Evolutionary conservation across 2,888 invertebrate species (phyloP), one percentile per base, ranked within the genome.

Genomic region (Ceriagrion tenellum): DNA sequence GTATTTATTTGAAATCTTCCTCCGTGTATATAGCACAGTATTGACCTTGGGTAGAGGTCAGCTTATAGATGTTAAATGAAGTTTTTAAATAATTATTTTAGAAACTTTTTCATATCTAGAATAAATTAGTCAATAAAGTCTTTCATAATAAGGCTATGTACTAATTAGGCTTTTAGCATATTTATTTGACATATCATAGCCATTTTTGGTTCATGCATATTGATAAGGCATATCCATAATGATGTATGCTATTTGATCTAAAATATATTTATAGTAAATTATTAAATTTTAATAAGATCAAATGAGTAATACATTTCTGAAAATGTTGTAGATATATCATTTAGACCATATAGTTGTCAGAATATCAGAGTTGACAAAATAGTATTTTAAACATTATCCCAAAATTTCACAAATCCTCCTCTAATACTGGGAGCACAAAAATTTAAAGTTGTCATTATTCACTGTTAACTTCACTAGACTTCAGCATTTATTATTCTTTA

Each of bases 131-230:
- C 95, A 88, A 69, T 89, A 95, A 95, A 89, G 88, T 95, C 88
- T 95, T 95, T 89, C 95, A 95, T 88, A 95, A 89, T 88, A 88
- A 95, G 95, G 95, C 95, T 95, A 95, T 89, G 95, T 95, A 95
- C 88, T 81, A 95, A 69, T 95, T 95, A 95, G 88, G 88, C 93
- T 93, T 93, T 93, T 93, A 93, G 93, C 63, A 69, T 93, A 93
- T 93, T 93, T 93, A 93, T 93, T 93, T 93, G 93, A 93, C 93
- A 93, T 93, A 93, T 93, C 93, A 93, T 93, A 93, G 93, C 93
- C 93, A 93, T 93, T 93, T 93, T 93, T 93, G 93, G 93, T 93
- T 93, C 35, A 47, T 93, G 69, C 93, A 93, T 93, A 93, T 93
- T 93, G 47, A 93, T 93, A 93, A 93, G 69, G 93, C 93, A 93